Percentiles rank a stretch among this genome's conserved stretches.
Evolutionary conservation across 2,113 vertebrate genomes (phyloP).

Genomic region (Synchiropus splendidus): DNA sequence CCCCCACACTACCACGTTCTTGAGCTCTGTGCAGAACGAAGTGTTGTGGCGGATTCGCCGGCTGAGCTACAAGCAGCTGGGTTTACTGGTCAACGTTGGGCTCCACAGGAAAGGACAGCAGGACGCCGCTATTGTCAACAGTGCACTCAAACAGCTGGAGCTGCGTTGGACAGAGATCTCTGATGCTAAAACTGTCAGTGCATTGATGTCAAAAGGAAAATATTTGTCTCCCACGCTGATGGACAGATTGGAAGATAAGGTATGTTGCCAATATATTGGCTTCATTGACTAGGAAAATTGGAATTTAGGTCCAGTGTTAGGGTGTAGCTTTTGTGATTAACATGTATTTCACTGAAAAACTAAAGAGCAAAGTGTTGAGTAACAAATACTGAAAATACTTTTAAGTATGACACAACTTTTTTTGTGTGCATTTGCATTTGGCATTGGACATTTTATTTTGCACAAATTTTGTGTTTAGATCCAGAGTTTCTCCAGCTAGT

Average conservation of each 20-base stretch:
- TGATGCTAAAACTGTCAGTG: conserved; percentile 56
- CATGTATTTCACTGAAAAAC: too few relatives aligned
- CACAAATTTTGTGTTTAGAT: too few relatives aligned
- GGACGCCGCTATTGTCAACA: conserved; percentile 45
- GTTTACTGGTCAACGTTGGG: conserved; percentile 58
- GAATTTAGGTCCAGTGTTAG: not conserved
- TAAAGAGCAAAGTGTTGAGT: too few relatives aligned
- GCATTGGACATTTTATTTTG: too few relatives aligned
- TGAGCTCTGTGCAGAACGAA: conserved; percentile 76
- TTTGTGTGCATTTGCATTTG: too few relatives aligned
- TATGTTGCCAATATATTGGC: conserved; percentile 29
- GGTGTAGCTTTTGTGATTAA: not conserved
- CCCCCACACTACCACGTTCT: not conserved
- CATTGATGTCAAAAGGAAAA: conserved; percentile 61
- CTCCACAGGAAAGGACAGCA: conserved; percentile 25
- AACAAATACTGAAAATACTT: too few relatives aligned
- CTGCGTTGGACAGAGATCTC: conserved; percentile 84
- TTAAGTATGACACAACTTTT: too few relatives aligned
- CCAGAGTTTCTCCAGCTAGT: too few relatives aligned
- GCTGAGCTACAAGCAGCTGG: conserved; percentile 70
- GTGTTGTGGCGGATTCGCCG: conserved; percentile 78
- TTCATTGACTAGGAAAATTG: not conserved
- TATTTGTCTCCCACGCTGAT: conserved; percentile 61
- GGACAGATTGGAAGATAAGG: conserved; percentile 89
- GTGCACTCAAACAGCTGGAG: conserved; percentile 77